These are phyloP conservation scores for Ictalurus punctatus DNA, from an alignment of 2,113 vertebrate species.

Conservation along the genomic window DNA sequence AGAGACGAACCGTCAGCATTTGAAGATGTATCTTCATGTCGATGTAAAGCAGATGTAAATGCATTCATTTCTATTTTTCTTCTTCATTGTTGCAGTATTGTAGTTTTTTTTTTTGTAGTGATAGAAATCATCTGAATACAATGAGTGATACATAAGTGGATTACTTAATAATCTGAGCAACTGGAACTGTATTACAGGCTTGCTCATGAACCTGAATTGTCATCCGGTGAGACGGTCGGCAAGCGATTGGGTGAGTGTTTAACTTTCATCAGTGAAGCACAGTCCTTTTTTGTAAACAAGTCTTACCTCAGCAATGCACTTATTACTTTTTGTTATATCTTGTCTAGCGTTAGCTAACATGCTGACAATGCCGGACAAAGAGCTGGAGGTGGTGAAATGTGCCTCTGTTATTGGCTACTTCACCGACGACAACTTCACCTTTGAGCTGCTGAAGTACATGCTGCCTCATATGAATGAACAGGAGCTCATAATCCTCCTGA, in stretches of 20 bases:
- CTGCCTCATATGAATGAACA: not conserved
- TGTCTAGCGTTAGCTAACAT: not conserved
- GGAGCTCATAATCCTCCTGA: not conserved
- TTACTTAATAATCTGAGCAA: not conserved
- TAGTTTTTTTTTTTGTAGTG: no score
- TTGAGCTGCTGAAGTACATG: not conserved
- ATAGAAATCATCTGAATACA: no score
- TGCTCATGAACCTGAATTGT: not conserved
- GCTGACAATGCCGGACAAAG: not conserved
- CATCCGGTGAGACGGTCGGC: not conserved
- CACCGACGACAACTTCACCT: not conserved
- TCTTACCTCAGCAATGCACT: not conserved
- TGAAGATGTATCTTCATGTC: not conserved
- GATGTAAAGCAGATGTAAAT: not conserved
- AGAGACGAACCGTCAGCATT: conserved; percentile 54
- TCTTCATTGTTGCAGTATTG: no score
- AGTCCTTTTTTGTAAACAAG: no score
- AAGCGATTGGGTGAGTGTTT: not conserved
- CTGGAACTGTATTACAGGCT: not conserved
- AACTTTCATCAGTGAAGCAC: not conserved
- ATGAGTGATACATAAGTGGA: conserved; percentile 26
- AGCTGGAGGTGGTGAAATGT: not conserved
- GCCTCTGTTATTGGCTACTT: not conserved
- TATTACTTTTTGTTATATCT: not conserved
- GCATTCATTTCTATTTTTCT: no score